phyloP scores from a whole-genome alignment of 2,113 vertebrate species.

The Pelusios castaneus region DNA sequence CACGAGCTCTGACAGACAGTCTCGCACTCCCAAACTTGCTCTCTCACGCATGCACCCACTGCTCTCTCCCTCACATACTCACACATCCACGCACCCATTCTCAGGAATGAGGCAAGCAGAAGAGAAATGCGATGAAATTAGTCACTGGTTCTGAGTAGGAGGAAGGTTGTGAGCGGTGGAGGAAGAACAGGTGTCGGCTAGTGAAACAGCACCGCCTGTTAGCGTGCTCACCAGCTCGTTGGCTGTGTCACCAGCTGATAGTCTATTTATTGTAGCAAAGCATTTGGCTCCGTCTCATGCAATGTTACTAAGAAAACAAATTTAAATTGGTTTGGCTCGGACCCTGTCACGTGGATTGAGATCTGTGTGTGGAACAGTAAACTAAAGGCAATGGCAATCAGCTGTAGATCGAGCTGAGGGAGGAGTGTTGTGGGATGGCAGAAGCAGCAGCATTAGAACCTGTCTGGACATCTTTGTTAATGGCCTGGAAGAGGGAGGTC shows the following conservation, averaged over 20 bases:
- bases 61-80: constrained; percentile 10
- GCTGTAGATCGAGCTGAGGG: not conserved
- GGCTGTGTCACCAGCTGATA: not conserved
- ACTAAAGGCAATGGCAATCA: too few relatives aligned
- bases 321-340: not conserved
- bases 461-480: not conserved
- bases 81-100: not conserved
- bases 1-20: constrained; percentile 21
- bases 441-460: not conserved
- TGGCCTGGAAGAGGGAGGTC: not conserved
- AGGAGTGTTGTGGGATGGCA: not conserved
- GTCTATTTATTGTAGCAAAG: fast-evolving
- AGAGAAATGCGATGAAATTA: constrained; percentile 51
- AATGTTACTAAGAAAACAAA: not conserved
- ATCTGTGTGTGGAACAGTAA: not conserved
- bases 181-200: constrained; percentile 19
- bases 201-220: not conserved
- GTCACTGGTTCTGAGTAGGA: constrained; percentile 70
- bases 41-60: not conserved
- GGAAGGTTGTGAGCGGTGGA: constrained; percentile 42
- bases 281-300: not conserved
- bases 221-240: not conserved
- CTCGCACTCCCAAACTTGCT: not conserved
- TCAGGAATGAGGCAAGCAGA: constrained; percentile 26
- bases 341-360: not conserved